Base-by-base conservation (phyloP, 2,888 invertebrate species). In the Ischnus inquisitorius region DNA sequence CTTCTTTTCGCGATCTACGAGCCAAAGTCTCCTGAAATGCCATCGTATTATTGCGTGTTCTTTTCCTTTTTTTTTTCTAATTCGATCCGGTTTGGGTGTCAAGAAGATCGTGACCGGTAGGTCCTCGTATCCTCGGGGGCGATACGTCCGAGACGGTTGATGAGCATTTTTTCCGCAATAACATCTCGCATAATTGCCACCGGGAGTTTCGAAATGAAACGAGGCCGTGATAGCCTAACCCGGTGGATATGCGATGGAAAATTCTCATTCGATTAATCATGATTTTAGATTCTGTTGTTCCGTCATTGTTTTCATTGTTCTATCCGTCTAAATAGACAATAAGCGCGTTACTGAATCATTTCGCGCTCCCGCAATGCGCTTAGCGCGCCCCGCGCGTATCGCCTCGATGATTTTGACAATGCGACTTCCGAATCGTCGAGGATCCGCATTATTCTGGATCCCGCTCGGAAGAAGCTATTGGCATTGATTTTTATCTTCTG, bases 201-300 rank as follows among this genome's bases (percentile, higher is more conserved):
- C 57, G 71, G 22, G 62, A 75, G 64, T 84, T 79, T 71, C 71
- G 71, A 82, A 82, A 84, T 39, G 54, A 75, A 81, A 71, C 51
- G 41, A 28, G 68, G 48, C 65, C 22, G 22, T 46, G 41, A 57
- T 41, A 4, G 25, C 48, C n/a, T 16, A 12, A 41, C 60, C 22
- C 12, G 25, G 14, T 8, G 19, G 12, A 67, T 72, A 60, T 43
- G 39, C 79, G 48, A 71, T 74, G 83, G 71, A 83, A 83, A 83
- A 83, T 83, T 76, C 83, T 83, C 34, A n/a, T 22, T 10, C 22
- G 14, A 54, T 48, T 41, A 28, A 77, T 65, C 43, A 41, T 67
- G 65, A 57, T 65, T 67, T 22, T 3, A 76, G 81, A 82, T 77
- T 76, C 71, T 74, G 57, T 3, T 6, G 16, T 74, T 46, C 46